phyloP scores from a whole-genome alignment of 2,888 invertebrate genomes.

The Oegoconia quadripuncta region DNA sequence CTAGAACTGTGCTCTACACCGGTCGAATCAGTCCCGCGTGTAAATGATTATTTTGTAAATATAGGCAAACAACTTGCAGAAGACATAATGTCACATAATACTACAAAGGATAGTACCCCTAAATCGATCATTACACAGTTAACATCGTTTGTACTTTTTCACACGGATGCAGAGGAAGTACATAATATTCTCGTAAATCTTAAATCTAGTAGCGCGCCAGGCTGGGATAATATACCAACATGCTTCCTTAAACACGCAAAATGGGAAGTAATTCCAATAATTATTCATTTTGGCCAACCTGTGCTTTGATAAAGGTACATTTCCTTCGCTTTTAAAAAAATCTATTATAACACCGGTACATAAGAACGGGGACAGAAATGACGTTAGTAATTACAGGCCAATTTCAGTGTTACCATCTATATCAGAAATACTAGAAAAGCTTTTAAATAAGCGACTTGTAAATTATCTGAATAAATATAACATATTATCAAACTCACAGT shows the following conservation, averaged over 20 bases:
- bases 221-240: too few species aligned
- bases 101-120: background rate
- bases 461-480: slow-evolving; percentile 8
- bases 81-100: background rate
- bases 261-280: slow-evolving; percentile 1
- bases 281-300: slow-evolving; percentile 9
- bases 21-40: slow-evolving; percentile 7
- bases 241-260: slow-evolving; percentile 6
- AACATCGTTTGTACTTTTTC: slow-evolving; percentile 5
- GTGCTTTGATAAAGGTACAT: slow-evolving; percentile 7
- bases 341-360: slow-evolving; percentile 6
- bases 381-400: slow-evolving; percentile 9
- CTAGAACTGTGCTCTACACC: slow-evolving; percentile 10
- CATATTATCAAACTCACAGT: slow-evolving; percentile 10
- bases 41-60: slow-evolving; percentile 13
- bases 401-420: slow-evolving; percentile 8
- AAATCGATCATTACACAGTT: background rate
- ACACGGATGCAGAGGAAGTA: slow-evolving; percentile 3
- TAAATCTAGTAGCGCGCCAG: slow-evolving; percentile 6
- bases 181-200: background rate
- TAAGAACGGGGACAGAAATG: slow-evolving; percentile 8
- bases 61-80: slow-evolving; percentile 11
- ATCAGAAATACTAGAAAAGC: slow-evolving; percentile 12
- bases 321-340: slow-evolving; percentile 2
- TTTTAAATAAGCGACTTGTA: slow-evolving; percentile 9